Base-by-base conservation (phyloP, 2,113 vertebrate genomes). In the Phaethon lepturus region DNA sequence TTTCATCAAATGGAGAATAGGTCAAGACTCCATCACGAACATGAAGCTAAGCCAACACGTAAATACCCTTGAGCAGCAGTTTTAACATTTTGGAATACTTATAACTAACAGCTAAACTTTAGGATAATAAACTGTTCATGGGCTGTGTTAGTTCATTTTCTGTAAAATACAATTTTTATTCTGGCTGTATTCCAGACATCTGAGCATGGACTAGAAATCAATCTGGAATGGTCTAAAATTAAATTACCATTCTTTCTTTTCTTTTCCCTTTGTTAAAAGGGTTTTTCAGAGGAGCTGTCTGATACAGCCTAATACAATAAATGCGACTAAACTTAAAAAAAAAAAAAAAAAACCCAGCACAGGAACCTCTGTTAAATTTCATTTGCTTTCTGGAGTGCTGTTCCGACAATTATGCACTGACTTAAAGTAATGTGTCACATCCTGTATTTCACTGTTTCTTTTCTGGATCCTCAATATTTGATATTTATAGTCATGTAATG, bases 81-180 rank as follows among this genome's bases (percentile, higher is more conserved):
- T 95, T 78, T 85, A 95, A 87, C 72, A 55, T 93, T 93, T 85
- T 91, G 42, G 50, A 75, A 58, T 95, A 95, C 92, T 95, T 96
- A 85, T 89, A 86, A 44, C 62, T 66, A 89, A 64, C 52, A 87
- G 76, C 91, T 62, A 89, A 96, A 76, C 42, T 95, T 91, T 69
- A 82, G 86, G 62, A 79, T 91, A 87, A 91, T 79, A 96, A 94
- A 75, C 93, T 89, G 64, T 87, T 93, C 40, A 75, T 86, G 42
- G 31, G 17, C 81, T 86, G 19, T 31, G 45, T 69, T 86, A 95
- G 88, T 94, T 93, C 26, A 52, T 78, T 90, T 92, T 86, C 74
- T 96, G 44, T 91, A 76, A 92, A 95, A 96, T 84, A 45, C 38
- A 75, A 0, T 73, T 92, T 93, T 90, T 96, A 52, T 88, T 95